Evolutionary conservation across 64 coral and sea anemone species (phyloP).

Genomic region (Montipora efflorescens): DNA sequence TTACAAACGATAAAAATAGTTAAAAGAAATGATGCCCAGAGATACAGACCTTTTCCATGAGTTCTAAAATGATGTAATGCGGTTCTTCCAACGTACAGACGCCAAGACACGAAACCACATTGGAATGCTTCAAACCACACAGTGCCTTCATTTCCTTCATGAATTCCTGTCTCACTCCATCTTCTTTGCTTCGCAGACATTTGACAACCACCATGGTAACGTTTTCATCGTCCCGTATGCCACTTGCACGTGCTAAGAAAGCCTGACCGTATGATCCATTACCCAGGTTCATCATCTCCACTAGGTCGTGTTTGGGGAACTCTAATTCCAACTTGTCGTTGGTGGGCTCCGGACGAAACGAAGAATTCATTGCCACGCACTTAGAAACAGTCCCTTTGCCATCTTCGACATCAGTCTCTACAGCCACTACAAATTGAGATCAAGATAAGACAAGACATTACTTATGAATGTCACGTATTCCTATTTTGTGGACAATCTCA

Average conservation of each 20-base stretch:
- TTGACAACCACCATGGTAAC: conserved; percentile 94
- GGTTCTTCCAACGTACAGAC: conserved; percentile 87
- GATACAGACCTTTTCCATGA: conserved; percentile 82
- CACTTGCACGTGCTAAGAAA: conserved; percentile 88
- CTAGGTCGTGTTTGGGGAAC: conserved; percentile 90
- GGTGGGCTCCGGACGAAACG: conserved; percentile 48
- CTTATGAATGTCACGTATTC: too few relatives aligned
- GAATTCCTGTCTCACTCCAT: conserved; percentile 84
- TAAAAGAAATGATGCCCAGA: neutral
- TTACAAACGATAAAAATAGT: too few relatives aligned
- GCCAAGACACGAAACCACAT: conserved; percentile 85
- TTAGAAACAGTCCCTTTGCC: conserved; percentile 3
- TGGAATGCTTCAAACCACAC: conserved; percentile 62
- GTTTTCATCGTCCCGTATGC: conserved; percentile 86
- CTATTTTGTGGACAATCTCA: too few relatives aligned
- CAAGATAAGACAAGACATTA: neutral
- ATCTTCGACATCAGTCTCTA: conserved; percentile 72
- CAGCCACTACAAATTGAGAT: neutral
- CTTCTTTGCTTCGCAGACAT: conserved; percentile 82
- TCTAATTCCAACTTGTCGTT: conserved; percentile 73
- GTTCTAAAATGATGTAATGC: conserved; percentile 94
- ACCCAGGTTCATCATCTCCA: conserved; percentile 84
- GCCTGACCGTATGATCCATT: conserved; percentile 91
- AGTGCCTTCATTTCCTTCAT: conserved; percentile 74
- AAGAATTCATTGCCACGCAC: conserved; percentile 61